Percentiles rank a stretch among this genome's conserved stretches.
phyloP scores from a whole-genome alignment of 1,140 invertebrate genomes.

The Sitobion miscanthi region DNA sequence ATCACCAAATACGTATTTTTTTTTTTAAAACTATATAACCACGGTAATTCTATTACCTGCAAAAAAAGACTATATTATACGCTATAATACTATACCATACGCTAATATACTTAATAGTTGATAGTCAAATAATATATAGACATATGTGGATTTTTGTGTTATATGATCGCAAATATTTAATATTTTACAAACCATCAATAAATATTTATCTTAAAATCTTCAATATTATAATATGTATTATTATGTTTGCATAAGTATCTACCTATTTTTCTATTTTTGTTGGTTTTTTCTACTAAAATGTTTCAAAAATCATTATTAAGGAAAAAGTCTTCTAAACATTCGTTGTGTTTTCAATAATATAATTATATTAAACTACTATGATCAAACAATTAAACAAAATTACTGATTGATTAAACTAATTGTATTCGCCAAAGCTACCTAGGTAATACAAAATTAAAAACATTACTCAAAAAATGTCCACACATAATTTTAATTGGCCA shows the following conservation, averaged over 20 bases:
- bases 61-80: neutral
- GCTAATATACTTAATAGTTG: neutral
- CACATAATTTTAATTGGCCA: neutral
- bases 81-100: too few species aligned
- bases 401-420: neutral
- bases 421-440: neutral
- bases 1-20: neutral
- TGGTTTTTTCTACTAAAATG: too few species aligned
- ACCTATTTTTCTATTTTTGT: too few species aligned
- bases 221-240: neutral
- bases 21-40: too few species aligned
- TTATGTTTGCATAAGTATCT: neutral
- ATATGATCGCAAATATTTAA: neutral
- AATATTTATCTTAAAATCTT: neutral
- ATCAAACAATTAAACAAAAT: neutral
- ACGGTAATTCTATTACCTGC: neutral
- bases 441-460: neutral
- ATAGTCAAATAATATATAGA: neutral
- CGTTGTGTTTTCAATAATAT: neutral
- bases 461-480: neutral
- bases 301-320: neutral
- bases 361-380: neutral
- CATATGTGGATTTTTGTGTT: neutral
- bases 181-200: neutral
- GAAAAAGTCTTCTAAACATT: neutral